Evolutionary conservation across 2,888 invertebrate species (phyloP).

Genomic region (Tetramorium bicarinatum): DNA sequence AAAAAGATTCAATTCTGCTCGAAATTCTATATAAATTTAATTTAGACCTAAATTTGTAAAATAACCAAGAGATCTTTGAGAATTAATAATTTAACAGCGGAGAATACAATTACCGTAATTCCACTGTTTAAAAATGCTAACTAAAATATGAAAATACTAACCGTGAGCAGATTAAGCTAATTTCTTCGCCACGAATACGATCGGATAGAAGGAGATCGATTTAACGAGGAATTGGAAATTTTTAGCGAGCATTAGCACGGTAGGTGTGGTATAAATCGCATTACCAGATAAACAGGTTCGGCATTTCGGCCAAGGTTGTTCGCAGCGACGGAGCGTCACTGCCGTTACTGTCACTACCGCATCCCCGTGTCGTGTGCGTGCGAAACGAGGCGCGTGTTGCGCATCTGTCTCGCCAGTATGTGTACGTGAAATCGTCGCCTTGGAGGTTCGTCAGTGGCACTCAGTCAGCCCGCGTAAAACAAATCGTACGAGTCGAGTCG

Average conservation of each 20-base stretch:
- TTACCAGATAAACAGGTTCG: constrained; percentile 51
- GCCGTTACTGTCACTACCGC: constrained; percentile 22
- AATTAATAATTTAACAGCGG: background rate
- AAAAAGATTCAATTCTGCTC: background rate
- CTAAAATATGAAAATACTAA: no score
- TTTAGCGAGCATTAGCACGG: background rate
- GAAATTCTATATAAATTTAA: background rate
- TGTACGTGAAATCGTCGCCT: constrained; percentile 37
- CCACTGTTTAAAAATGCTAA: background rate
- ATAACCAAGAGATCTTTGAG: background rate
- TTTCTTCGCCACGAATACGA: background rate
- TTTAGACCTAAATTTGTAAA: background rate
- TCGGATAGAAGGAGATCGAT: background rate
- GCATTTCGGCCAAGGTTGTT: constrained; percentile 52
- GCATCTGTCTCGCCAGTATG: constrained; percentile 13
- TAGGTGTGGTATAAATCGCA: constrained; percentile 39
- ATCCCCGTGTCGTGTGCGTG: constrained; percentile 12
- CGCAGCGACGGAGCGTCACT: constrained; percentile 34
- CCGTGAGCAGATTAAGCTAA: background rate
- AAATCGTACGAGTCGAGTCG: background rate
- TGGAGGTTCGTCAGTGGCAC: constrained; percentile 31
- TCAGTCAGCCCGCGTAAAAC: background rate
- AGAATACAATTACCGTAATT: background rate
- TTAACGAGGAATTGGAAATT: constrained; percentile 27
- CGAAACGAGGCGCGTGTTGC: background rate